A percentile compares a stretch with the other conserved stretches of the same genome.
Conservation (phyloP, 2,797 vertebrate genomes). For the Enteromius unitaeniatus region DNA sequence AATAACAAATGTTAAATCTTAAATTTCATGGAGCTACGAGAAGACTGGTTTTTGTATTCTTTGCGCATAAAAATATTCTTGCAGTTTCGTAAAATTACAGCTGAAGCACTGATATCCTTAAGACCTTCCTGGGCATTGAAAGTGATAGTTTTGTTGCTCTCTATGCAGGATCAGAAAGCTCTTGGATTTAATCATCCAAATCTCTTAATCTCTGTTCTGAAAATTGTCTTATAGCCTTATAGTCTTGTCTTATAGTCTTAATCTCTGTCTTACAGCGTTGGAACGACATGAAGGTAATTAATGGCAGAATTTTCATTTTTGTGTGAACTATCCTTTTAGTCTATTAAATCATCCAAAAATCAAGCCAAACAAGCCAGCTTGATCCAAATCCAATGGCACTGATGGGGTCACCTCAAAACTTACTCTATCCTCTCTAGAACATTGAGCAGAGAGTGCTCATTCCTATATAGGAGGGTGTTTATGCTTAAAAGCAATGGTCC, state of each 20-base stretch:
- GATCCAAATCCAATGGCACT: slow-evolving; percentile 20
- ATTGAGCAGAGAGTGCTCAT: slow-evolving; percentile 44
- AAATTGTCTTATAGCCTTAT: too few species aligned
- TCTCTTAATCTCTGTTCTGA: not conserved
- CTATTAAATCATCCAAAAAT: slow-evolving; percentile 13
- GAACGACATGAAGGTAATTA: not conserved
- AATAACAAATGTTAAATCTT: not conserved
- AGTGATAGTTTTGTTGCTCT: not conserved
- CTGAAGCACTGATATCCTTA: not conserved
- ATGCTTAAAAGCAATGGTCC: slow-evolving; percentile 63
- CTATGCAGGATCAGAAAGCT: not conserved
- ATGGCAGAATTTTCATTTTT: not conserved
- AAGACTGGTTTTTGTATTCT: too few species aligned
- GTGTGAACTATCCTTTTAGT: not conserved
- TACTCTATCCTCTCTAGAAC: slow-evolving; percentile 25
- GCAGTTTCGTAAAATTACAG: too few species aligned
- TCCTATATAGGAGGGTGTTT: slow-evolving; percentile 36
- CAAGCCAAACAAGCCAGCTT: slow-evolving; percentile 22
- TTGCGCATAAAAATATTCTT: too few species aligned
- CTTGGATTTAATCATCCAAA: not conserved
- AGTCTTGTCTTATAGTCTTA: too few species aligned
- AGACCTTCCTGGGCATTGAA: not conserved
- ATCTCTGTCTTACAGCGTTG: not conserved
- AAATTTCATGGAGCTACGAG: too few species aligned
- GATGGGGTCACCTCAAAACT: slow-evolving; percentile 21